Evolutionary conservation across 1,140 invertebrate genomes (phyloP).

Genomic region (Cephus cinctus): DNA sequence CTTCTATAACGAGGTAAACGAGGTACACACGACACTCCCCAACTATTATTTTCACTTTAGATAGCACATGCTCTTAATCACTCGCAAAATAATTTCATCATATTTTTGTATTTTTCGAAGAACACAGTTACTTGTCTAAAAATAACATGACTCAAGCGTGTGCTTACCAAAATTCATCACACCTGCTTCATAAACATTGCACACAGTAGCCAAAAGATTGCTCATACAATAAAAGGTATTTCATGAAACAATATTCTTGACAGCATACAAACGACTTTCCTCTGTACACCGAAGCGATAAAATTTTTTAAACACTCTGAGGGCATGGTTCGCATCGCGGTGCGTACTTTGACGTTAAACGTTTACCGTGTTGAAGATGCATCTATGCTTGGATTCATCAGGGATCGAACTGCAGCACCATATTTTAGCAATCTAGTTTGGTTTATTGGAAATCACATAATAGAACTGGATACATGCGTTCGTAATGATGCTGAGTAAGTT

Average conservation of each 20-base stretch:
- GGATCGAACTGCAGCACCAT: conserved; percentile 93
- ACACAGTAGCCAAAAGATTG: not conserved
- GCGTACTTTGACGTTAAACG: conserved; percentile 94
- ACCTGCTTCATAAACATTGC: not conserved
- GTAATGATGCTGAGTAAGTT: conserved; percentile 91
- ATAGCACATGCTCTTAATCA: not conserved
- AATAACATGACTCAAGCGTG: too few relatives aligned
- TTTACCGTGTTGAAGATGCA: conserved; percentile 92
- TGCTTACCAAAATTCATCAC: not conserved
- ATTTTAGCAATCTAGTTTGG: conserved; percentile 99
- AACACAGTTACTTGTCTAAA: too few relatives aligned
- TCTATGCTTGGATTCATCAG: conserved; percentile 96
- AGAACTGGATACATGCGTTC: conserved; percentile 92
- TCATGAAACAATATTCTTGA: conserved; percentile 42
- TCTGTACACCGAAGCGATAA: conserved; percentile 97
- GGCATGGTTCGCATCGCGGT: conserved; percentile 99
- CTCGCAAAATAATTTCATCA: too few relatives aligned
- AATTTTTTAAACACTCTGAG: conserved; percentile 98
- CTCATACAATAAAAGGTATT: too few relatives aligned
- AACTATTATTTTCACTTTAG: not conserved
- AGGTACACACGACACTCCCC: conserved; percentile 31
- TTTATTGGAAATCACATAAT: conserved; percentile 98
- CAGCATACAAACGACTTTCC: conserved; percentile 99
- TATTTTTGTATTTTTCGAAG: too few relatives aligned
- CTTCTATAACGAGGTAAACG: conserved; percentile 97